Evolutionary conservation across 2,113 vertebrate genomes (phyloP).

Genomic region (Odobenus rosmarus): DNA sequence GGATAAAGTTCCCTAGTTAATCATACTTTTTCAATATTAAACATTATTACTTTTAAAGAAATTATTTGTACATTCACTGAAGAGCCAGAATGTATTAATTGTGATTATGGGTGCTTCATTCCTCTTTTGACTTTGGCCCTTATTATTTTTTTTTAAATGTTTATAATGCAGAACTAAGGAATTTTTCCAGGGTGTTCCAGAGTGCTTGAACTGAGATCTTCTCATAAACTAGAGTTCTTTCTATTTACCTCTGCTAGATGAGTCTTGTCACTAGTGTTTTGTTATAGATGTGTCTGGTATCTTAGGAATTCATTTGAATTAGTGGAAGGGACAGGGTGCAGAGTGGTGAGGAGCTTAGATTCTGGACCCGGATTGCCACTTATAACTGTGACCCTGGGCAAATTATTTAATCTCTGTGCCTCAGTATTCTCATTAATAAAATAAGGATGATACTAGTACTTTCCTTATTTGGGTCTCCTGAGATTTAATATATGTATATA

Average conservation of each 20-base stretch:
- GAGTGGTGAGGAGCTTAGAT: background rate
- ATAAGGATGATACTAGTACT: background rate
- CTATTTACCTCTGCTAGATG: background rate
- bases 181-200: background rate
- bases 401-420: background rate
- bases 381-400: background rate
- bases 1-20: background rate
- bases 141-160: background rate
- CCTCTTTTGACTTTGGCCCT: background rate
- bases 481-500: background rate
- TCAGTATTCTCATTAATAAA: background rate
- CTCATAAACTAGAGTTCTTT: background rate
- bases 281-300: background rate
- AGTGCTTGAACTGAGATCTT: background rate
- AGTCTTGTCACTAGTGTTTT: background rate
- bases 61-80: background rate
- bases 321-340: background rate
- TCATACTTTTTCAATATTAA: background rate
- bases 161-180: background rate
- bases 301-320: slow-evolving; percentile 2
- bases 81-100: background rate
- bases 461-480: background rate
- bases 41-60: background rate
- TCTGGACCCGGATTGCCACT: background rate
- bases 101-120: background rate